Evolutionary conservation across 2,888 invertebrate genomes (phyloP).

Genomic region (Chymomyza procnemis): DNA sequence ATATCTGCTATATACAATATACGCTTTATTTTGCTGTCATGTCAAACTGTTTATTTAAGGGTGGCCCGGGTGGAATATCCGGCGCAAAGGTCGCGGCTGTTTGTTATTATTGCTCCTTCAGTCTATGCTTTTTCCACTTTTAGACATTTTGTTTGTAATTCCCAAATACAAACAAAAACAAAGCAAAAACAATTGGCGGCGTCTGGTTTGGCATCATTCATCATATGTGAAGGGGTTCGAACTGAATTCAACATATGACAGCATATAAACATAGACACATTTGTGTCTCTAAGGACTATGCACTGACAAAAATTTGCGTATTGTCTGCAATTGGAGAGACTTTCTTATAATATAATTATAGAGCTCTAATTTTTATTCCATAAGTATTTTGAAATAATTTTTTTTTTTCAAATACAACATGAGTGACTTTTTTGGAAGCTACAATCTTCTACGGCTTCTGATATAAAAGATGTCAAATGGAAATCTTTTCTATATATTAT

Average conservation of each 20-base stretch:
- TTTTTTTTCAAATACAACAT: too few relatives aligned
- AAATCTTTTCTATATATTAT: too few relatives aligned
- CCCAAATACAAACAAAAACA: slow-evolving; percentile 51
- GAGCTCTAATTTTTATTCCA: too few relatives aligned
- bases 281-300: too few relatives aligned
- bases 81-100: not conserved
- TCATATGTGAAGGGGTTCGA: slow-evolving; percentile 37
- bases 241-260: slow-evolving; percentile 55
- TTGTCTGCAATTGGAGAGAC: not conserved
- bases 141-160: slow-evolving; percentile 53
- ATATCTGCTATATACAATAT: slow-evolving; percentile 17
- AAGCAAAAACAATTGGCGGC: slow-evolving; percentile 29
- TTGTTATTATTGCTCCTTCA: not conserved
- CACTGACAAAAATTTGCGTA: not conserved
- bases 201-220: slow-evolving; percentile 49
- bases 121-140: slow-evolving; percentile 29
- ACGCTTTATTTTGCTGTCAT: slow-evolving; percentile 49
- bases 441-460: too few relatives aligned
- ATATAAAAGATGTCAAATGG: too few relatives aligned
- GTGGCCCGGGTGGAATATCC: not conserved
- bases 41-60: slow-evolving; percentile 56
- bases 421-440: too few relatives aligned
- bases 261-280: slow-evolving; percentile 41
- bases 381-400: too few relatives aligned
- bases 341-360: too few relatives aligned